Evolutionary conservation across 1,140 invertebrate species (phyloP), one percentile per base, ranked within the genome.

Genomic region (Mylabris phalerata): DNA sequence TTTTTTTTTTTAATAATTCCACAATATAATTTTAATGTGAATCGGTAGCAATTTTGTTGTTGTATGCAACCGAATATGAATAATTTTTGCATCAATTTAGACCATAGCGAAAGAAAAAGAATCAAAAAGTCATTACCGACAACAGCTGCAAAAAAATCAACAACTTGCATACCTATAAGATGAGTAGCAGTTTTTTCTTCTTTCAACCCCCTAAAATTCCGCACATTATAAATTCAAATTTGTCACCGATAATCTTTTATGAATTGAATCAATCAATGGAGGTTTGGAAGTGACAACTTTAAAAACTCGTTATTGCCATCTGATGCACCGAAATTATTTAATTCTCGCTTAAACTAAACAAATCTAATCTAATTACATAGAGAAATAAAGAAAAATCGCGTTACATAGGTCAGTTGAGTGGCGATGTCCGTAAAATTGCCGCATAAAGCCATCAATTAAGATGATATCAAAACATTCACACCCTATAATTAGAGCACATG

Each of bases 191-290:
- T 54, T 54, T 54, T 54, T 54, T 46, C 40, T 44, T 13, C 19
- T 19, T 19, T 19, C 19, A 19, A 32, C 4, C 32, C 51, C 51
- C 51, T 45, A 25, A 45, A 45, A 42, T 46, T 54, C 50, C 32
- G 11, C 6, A 25, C 25, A 54, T 54, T 54, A 54, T 54, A 54
- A 54, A 54, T 54, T 54, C 46, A 54, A 54, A 54, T 54, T 54
- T 38, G 51, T 32, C 51, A 11, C 10, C 42, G 49, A 51, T 45
- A 54, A 46, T 54, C 42, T 32, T n/a, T 54, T 54, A 54, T 54
- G 51, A 54, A 54, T 54, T 25, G 39, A 46, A 54, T 54, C 51
- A 54, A 54, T 54, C 51, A 54, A 54, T 54, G 46, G 51, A 40
- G 38, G 5, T 44, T 45, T 45, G 40, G 40, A 54, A 32, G 10